These are phyloP conservation scores for Blennius ocellaris DNA, from an alignment of 2,113 vertebrate genomes.

Conservation along the genomic window DNA sequence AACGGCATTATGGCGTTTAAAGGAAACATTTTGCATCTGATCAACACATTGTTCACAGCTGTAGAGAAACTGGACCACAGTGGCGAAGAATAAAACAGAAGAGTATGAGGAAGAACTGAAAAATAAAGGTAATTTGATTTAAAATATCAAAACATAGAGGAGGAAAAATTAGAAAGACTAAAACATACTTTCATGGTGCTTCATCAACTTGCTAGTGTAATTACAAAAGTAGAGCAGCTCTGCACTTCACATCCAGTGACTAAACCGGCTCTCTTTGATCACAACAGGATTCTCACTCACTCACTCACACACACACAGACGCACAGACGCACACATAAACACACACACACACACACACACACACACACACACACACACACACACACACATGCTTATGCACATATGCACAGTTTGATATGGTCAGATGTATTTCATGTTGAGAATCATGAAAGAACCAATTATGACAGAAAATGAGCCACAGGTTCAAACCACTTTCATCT, in stretches of 20 bases:
- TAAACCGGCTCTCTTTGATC: constrained; percentile 56
- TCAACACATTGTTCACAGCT: background rate
- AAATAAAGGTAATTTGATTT: constrained; percentile 12
- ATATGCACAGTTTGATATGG: constrained; percentile 40
- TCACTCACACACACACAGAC: background rate
- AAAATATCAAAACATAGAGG: constrained; percentile 19
- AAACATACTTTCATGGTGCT: constrained; percentile 21
- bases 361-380: background rate
- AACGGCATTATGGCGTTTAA: constrained; percentile 44
- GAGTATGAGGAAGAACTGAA: background rate
- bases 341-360: constrained; percentile 1
- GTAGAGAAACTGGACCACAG: background rate
- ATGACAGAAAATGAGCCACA: constrained; percentile 47
- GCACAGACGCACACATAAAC: background rate
- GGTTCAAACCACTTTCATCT: constrained; percentile 42
- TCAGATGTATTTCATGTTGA: constrained; percentile 42
- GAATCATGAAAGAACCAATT: constrained; percentile 60
- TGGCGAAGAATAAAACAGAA: background rate
- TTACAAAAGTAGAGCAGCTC: constrained; percentile 44
- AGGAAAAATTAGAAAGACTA: constrained; percentile 7
- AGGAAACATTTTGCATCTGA: constrained; percentile 19
- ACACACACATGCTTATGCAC: background rate
- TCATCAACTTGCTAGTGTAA: constrained; percentile 29
- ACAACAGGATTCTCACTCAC: constrained; percentile 14
- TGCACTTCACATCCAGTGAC: constrained; percentile 30